Evolutionary conservation across 2,113 vertebrate species (phyloP), one percentile per base, ranked within the genome.

Genomic region (Scatophagus argus): DNA sequence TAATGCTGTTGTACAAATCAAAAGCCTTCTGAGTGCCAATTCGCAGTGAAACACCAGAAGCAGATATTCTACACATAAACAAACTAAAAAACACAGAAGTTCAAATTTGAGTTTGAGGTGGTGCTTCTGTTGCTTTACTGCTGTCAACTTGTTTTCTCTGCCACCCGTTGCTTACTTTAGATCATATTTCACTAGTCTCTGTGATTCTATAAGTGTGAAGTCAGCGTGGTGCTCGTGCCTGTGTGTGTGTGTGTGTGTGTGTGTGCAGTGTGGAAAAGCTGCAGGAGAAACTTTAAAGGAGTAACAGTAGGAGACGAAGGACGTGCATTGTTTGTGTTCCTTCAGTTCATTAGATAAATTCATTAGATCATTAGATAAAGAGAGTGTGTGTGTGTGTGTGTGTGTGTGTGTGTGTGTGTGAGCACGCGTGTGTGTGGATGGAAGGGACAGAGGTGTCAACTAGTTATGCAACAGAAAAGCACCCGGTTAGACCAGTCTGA

Each of bases 391-490:
- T 23, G n/a, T n/a, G n/a, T n/a, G n/a, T n/a, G n/a, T n/a, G 62
- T 68, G 74, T 59, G 74, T 3, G 62, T 63, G 68, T n/a, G n/a
- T n/a, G 34, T 38, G 58, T 66, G n/a, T 74, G 60, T 23, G n/a
- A n/a, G n/a, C n/a, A n/a, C n/a, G n/a, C n/a, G 62, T 68, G 74
- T 59, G 74, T 3, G 62, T 63, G 68, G 54, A 70, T 47, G 79
- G 36, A 82, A 77, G 77, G 77, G 82, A 88, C 31, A 47, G 73
- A 87, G 84, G 84, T 83, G 85, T 86, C 82, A 80, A 62, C 70
- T 16, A 69, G 80, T 89, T 92, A 89, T 61, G 85, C 72, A 92
- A 91, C 68, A 86, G 63, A 85, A 47, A 85, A 78, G 51, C 60
- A 21, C 66, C 77, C 54, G 14, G 66, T 87, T 74, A 39, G 73